These are phyloP conservation scores for Artibeus jamaicensis DNA, from an alignment of 2,797 vertebrate species.

Conservation along the genomic window DNA sequence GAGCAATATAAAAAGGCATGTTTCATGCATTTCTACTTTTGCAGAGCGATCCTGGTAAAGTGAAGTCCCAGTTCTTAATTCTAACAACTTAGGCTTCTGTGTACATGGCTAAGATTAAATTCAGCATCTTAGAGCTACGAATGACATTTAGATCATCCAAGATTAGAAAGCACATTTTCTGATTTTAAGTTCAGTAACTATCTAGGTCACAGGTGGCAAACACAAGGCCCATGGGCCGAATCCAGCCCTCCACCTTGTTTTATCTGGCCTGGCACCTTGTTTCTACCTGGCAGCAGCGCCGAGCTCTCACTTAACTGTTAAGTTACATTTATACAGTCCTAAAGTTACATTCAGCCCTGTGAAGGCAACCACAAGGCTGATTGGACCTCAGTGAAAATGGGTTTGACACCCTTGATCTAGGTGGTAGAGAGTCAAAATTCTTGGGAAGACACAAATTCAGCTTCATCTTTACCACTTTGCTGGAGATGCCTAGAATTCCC, in stretches of 20 bases:
- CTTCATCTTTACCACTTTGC: not conserved
- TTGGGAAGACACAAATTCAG: not conserved
- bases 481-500: not conserved
- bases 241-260: too few species aligned
- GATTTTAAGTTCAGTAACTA: not conserved
- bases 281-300: too few species aligned
- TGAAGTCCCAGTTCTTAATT: not conserved
- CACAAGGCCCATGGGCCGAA: too few species aligned
- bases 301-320: too few species aligned
- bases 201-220: not conserved
- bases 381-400: too few species aligned
- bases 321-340: too few species aligned
- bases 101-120: not conserved
- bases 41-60: not conserved
- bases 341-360: too few species aligned
- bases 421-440: not conserved
- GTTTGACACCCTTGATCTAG: not conserved
- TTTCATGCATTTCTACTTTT: not conserved
- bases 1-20: not conserved
- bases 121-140: not conserved
- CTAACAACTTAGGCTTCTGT: not conserved
- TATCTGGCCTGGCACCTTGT: too few species aligned
- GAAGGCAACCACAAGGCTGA: too few species aligned
- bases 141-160: not conserved
- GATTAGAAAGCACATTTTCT: not conserved